phyloP scores from a whole-genome alignment of 2,113 vertebrate genomes.

The Daphoenositta chrysoptera region DNA sequence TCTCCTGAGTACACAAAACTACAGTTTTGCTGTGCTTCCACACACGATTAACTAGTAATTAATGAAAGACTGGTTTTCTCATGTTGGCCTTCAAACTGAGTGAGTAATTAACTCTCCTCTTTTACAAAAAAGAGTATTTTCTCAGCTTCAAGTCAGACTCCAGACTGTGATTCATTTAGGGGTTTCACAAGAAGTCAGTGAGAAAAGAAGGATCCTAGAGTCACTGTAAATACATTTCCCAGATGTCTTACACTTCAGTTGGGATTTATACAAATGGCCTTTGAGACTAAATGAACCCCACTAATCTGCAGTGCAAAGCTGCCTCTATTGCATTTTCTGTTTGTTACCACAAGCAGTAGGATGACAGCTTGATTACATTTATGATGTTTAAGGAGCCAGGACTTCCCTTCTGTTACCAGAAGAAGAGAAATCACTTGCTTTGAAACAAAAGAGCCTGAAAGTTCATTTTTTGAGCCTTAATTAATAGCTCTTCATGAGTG shows the following conservation, averaged over 20 bases:
- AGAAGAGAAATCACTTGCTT: neutral
- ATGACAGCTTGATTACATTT: constrained; percentile 38
- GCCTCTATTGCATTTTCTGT: neutral
- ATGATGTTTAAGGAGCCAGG: neutral
- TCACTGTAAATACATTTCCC: constrained; percentile 10
- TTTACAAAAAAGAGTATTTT: neutral
- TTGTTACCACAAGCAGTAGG: constrained; percentile 1
- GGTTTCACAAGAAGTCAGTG: neutral
- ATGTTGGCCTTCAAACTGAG: neutral
- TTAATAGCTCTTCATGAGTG: neutral
- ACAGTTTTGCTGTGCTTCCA: neutral
- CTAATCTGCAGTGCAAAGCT: neutral
- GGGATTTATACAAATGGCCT: neutral
- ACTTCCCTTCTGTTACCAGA: neutral
- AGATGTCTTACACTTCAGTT: neutral
- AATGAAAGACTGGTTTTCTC: neutral
- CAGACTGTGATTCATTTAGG: neutral
- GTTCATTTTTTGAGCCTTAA: neutral
- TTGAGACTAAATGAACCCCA: neutral
- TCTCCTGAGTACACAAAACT: neutral
- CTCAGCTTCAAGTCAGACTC: neutral
- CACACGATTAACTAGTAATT: accelerated
- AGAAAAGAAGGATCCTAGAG: neutral
- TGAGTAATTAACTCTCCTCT: neutral
- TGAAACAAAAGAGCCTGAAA: neutral